Conservation (phyloP, 1,140 invertebrate genomes). For the Cherax destructor region DNA sequence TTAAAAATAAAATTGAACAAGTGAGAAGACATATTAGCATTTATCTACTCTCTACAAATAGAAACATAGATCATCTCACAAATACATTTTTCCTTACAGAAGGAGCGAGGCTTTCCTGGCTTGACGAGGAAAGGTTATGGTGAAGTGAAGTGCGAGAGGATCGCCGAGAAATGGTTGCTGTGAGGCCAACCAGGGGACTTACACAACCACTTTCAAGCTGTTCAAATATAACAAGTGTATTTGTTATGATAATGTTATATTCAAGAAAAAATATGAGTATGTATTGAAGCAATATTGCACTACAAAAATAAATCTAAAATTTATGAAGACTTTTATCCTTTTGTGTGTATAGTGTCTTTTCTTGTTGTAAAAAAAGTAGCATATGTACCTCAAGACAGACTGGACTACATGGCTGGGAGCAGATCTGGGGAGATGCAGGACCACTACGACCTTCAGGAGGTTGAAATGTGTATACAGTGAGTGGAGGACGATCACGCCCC, state of each 20-base stretch:
- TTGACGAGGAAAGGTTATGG: constrained; percentile 68
- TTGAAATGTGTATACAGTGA: constrained; percentile 93
- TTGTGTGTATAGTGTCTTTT: not conserved
- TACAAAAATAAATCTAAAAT: not conserved
- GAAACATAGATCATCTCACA: too few relatives aligned
- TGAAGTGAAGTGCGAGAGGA: constrained; percentile 71
- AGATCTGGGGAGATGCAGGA: constrained; percentile 53
- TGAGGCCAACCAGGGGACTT: constrained; percentile 62
- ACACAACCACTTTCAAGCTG: constrained; percentile 56
- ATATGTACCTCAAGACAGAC: constrained; percentile 72
- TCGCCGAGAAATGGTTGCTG: constrained; percentile 69
- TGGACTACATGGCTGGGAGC: constrained; percentile 71
- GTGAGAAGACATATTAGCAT: too few relatives aligned
- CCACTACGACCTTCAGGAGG: constrained; percentile 78
- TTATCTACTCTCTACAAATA: too few relatives aligned
- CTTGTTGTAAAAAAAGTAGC: not conserved
- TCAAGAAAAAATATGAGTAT: too few relatives aligned
- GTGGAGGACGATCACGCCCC: constrained; percentile 87
- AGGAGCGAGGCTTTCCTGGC: constrained; percentile 69
- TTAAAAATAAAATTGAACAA: too few relatives aligned
- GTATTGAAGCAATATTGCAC: not conserved
- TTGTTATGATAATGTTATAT: too few relatives aligned
- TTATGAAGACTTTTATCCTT: not conserved
- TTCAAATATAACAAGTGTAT: not conserved
- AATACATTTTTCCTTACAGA: constrained; percentile 32